Conservation (phyloP, 2,888 invertebrate genomes). For the Diogma glabrata region DNA sequence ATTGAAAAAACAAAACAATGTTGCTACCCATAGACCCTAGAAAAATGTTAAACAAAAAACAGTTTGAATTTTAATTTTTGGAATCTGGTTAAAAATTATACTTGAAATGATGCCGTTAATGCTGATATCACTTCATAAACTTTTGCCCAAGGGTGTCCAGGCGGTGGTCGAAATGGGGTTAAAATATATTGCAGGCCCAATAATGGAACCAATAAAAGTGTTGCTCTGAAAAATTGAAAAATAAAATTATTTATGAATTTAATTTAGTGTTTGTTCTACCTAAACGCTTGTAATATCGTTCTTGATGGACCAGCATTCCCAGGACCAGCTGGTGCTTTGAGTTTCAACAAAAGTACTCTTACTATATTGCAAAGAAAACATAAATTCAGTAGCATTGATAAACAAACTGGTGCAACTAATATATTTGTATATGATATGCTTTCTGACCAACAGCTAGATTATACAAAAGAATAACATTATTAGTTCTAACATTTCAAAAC, state of each 20-base stretch:
- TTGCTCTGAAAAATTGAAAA: too few species aligned
- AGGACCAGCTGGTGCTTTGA: slow-evolving; percentile 57
- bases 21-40: slow-evolving; percentile 85
- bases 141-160: slow-evolving; percentile 58
- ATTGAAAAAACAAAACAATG: slow-evolving; percentile 88
- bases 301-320: slow-evolving; percentile 52
- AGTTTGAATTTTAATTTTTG: too few species aligned
- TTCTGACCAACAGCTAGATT: slow-evolving; percentile 64
- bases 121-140: slow-evolving; percentile 78
- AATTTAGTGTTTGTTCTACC: too few species aligned
- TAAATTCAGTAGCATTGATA: slow-evolving; percentile 70
- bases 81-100: slow-evolving; percentile 32
- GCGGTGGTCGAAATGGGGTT: slow-evolving; percentile 69
- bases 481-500: too few species aligned
- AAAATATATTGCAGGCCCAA: slow-evolving; percentile 84
- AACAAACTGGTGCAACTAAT: slow-evolving; percentile 64
- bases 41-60: slow-evolving; percentile 4
- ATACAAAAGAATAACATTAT: slow-evolving; percentile 7
- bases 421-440: slow-evolving; percentile 59
- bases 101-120: slow-evolving; percentile 78
- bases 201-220: slow-evolving; percentile 78
- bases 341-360: slow-evolving; percentile 70
- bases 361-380: slow-evolving; percentile 84
- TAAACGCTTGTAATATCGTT: slow-evolving; percentile 63
- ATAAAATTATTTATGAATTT: too few species aligned